Evolutionary conservation across 2,888 invertebrate genomes (phyloP).

Genomic region (Steromphala cineraria): DNA sequence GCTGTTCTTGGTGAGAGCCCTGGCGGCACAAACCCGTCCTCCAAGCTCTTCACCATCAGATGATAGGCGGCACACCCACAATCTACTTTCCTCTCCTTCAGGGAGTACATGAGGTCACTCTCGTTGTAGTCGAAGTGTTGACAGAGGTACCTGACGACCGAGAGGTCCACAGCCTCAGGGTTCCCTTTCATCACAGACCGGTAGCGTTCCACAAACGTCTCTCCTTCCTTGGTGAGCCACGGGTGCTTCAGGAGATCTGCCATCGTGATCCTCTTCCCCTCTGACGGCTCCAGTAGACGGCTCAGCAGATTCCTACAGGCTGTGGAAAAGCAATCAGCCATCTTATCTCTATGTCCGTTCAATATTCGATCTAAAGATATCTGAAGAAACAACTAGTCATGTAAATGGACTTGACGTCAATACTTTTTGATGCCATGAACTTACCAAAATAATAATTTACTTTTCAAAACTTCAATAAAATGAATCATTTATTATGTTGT

Average conservation of each 20-base stretch:
- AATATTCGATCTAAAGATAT: too few species aligned
- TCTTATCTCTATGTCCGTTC: too few species aligned
- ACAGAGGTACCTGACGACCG: constrained; percentile 57
- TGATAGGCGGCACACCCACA: constrained; percentile 54
- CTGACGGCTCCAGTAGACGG: constrained; percentile 55
- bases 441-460: too few species aligned
- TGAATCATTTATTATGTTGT: too few species aligned
- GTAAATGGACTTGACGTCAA: too few species aligned
- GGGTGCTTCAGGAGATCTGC: constrained; percentile 56
- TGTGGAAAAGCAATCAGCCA: too few species aligned
- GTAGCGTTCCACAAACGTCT: constrained; percentile 44
- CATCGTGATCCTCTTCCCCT: constrained; percentile 54
- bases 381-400: too few species aligned
- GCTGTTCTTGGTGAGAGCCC: background rate
- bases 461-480: too few species aligned
- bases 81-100: constrained; percentile 59
- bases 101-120: constrained; percentile 56
- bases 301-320: constrained; percentile 57
- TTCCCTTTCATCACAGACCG: constrained; percentile 46
- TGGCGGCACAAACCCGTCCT: background rate
- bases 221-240: constrained; percentile 53
- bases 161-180: constrained; percentile 44
- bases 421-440: too few species aligned
- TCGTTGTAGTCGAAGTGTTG: constrained; percentile 46
- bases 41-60: constrained; percentile 36